phyloP scores from a whole-genome alignment of 2,113 vertebrate genomes.

The Urocolius indicus region DNA sequence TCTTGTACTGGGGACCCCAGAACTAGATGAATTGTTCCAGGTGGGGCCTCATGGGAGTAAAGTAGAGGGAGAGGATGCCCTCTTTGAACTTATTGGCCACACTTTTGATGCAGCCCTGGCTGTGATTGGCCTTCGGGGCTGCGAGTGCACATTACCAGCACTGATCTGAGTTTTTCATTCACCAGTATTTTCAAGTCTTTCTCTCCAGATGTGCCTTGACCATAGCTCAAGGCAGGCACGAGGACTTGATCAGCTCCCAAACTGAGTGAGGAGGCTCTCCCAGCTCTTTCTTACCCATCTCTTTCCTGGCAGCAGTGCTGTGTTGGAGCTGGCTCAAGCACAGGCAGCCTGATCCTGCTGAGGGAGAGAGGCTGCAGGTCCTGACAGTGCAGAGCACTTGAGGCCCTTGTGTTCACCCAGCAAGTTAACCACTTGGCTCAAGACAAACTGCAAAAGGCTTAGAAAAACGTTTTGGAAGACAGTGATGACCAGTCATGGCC shows the following conservation, averaged over 20 bases:
- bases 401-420: fast-evolving
- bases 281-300: not conserved
- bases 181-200: too few relatives aligned
- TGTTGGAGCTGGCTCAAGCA: not conserved
- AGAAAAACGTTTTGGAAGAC: not conserved
- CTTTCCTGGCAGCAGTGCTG: not conserved
- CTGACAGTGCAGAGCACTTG: fast-evolving
- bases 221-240: fast-evolving
- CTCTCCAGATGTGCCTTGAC: not conserved
- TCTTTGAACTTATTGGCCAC: too few relatives aligned
- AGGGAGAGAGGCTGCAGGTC: not conserved
- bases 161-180: too few relatives aligned
- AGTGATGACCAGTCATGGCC: not conserved
- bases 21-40: too few relatives aligned
- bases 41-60: too few relatives aligned
- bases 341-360: not conserved
- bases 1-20: too few relatives aligned
- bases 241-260: not conserved
- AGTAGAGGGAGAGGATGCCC: too few relatives aligned
- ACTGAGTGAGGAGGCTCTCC: not conserved
- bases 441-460: not conserved
- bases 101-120: too few relatives aligned
- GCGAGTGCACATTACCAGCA: too few relatives aligned
- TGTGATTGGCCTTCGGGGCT: too few relatives aligned
- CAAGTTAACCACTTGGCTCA: not conserved